Evolutionary conservation across 2,797 vertebrate species (phyloP), one percentile per base, ranked within the genome.

Genomic region (Sebastes kiyomatsui): DNA sequence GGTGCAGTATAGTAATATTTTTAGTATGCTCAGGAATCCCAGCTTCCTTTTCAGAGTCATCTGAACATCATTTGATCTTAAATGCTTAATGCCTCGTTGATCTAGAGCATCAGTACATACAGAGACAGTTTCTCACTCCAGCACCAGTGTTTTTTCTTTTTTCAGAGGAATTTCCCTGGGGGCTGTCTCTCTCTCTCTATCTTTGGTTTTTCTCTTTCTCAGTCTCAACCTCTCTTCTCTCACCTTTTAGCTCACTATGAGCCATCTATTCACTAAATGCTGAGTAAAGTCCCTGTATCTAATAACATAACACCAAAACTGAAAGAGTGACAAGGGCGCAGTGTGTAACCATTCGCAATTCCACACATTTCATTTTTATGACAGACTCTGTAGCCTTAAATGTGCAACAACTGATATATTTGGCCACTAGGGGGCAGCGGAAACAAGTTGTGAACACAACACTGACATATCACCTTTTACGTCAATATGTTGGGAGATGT

Each of bases 81-180:
- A 82, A 76, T 82, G 46, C 12, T 55, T 59, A 6, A 33, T 1
- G 20, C 52, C n/a, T 28, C 16, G 56, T 61, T 67, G 4, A 78
- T 83, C 12, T 18, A 42, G 62, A 72, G 71, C 25, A 61, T 70
- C 42, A 60, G 62, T 7, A 42, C 23, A 56, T 61, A 54, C 25
- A 35, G 18, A 80, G 71, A 66, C 49, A n/a, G 59, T 35, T 82
- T 82, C 77, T 77, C 56, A 69, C 12, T 69, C 22, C 22, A 72
- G 49, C n/a, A 28, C 20, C 8, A 54, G 23, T 2, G 13, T 33
- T 67, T 55, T 60, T 27, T 18, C 16, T 52, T 67, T 4, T 30
- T 75, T 49, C 54, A 65, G 46, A 83, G 35, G 38, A 80, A 72
- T 68, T 67, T 64, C 38, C 35, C 58, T 18, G 25, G 55, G 66